Evolutionary conservation across 2,113 vertebrate genomes (phyloP).

Genomic region (Emydocephalus ijimae): DNA sequence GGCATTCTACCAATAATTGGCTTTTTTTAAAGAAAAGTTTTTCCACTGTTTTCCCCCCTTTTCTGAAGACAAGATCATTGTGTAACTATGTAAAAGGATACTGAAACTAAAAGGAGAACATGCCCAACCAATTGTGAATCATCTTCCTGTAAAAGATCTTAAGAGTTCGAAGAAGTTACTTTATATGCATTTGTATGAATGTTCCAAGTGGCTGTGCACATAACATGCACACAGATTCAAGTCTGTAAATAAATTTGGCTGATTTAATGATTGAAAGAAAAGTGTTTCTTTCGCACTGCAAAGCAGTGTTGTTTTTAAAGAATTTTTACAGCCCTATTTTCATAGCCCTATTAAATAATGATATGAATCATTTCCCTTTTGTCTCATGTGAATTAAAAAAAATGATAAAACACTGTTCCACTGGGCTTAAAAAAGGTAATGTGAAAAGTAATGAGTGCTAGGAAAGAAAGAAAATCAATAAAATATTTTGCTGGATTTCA

Average conservation of each 20-base stretch:
- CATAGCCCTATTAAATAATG: not conserved
- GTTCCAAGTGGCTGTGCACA: not conserved
- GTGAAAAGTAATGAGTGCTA: not conserved
- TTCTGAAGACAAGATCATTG: slow-evolving; percentile 3
- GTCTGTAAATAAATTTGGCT: not conserved
- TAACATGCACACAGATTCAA: too few species aligned
- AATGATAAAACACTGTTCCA: not conserved
- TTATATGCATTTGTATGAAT: not conserved
- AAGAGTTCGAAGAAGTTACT: not conserved
- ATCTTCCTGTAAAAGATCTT: slow-evolving; percentile 6
- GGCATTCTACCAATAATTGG: not conserved
- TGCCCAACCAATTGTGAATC: slow-evolving; percentile 16
- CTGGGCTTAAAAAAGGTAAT: not conserved
- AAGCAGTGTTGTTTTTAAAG: not conserved
- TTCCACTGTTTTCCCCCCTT: not conserved
- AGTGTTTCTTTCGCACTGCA: not conserved
- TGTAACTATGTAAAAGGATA: slow-evolving; percentile 1
- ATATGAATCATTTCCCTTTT: too few species aligned
- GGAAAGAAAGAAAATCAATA: not conserved
- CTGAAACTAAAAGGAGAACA: not conserved
- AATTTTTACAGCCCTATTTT: not conserved
- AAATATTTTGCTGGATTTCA: not conserved
- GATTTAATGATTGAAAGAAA: not conserved
- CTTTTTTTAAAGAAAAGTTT: not conserved
- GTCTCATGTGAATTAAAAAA: not conserved